Percentiles rank a stretch among this genome's conserved stretches.
These are phyloP conservation scores for Leptodactylus fuscus DNA, from an alignment of 2,113 vertebrate species.

Conservation along the genomic window DNA sequence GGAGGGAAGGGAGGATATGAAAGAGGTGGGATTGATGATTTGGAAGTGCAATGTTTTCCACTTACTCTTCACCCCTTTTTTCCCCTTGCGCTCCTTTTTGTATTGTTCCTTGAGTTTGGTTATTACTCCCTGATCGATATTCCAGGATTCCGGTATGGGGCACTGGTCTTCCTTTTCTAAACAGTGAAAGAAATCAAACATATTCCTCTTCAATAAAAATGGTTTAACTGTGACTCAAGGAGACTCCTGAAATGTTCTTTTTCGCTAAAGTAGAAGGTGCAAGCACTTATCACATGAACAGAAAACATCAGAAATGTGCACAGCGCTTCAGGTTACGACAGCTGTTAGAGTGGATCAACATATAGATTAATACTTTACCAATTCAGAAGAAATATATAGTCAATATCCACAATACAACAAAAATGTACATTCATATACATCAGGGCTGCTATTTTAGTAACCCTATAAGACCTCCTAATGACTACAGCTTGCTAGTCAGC, in stretches of 20 bases:
- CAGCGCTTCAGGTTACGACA: not conserved
- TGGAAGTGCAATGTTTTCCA: slow-evolving; percentile 82
- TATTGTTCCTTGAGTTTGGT: slow-evolving; percentile 99
- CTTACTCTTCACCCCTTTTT: slow-evolving; percentile 99
- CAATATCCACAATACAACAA: not conserved
- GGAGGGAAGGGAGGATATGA: slow-evolving; percentile 72
- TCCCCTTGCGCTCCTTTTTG: slow-evolving; percentile 99
- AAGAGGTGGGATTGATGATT: slow-evolving; percentile 75
- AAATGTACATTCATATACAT: not conserved
- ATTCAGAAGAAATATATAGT: too few species aligned
- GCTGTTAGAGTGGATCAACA: not conserved
- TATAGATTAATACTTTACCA: too few species aligned
- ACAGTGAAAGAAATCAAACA: slow-evolving; percentile 87
- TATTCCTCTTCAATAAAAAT: slow-evolving; percentile 77
- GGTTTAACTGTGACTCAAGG: slow-evolving; percentile 19
- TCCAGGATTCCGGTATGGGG: slow-evolving; percentile 96
- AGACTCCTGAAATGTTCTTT: slow-evolving; percentile 22
- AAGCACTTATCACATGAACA: not conserved
- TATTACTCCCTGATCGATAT: slow-evolving; percentile 99
- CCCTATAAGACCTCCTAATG: not conserved
- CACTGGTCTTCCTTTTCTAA: slow-evolving; percentile 98
- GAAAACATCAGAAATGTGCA: not conserved
- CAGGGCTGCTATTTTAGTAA: not conserved
- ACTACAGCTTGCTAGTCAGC: too few species aligned
- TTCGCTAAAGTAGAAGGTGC: not conserved